Evolutionary conservation across 2,888 invertebrate genomes (phyloP).

Genomic region (Cantharis lateralis): DNA sequence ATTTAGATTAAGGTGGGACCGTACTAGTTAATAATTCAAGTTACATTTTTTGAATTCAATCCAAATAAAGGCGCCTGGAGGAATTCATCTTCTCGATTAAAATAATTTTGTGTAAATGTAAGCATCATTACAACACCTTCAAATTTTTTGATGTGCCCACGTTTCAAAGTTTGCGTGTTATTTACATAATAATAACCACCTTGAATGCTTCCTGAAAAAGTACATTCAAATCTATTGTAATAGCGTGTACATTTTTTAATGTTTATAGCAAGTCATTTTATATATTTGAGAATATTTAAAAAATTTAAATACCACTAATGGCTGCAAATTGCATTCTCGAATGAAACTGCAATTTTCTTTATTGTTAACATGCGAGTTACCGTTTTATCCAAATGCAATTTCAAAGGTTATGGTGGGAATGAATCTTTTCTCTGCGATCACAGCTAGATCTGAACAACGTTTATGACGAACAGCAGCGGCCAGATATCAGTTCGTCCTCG

Average conservation of each 20-base stretch:
- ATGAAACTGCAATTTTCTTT: not conserved
- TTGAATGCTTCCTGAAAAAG: not conserved
- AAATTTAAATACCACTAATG: not conserved
- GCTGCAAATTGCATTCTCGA: not conserved
- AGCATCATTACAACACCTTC: not conserved
- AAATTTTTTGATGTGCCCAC: not conserved
- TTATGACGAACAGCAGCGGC: no score
- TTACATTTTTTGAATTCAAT: no score
- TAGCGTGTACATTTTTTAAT: not conserved
- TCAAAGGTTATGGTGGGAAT: no score
- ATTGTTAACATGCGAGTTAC: no score
- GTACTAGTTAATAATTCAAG: no score
- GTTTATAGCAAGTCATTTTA: not conserved
- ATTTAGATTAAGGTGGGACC: not conserved
- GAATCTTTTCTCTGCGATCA: no score
- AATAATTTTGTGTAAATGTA: slow-evolving; percentile 2
- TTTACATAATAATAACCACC: slow-evolving; percentile 1
- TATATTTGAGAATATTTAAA: not conserved
- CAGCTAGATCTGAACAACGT: no score
- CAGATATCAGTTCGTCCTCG: no score
- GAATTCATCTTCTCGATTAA: not conserved
- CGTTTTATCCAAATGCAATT: no score
- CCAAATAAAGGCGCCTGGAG: not conserved
- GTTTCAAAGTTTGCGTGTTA: not conserved
- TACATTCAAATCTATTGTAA: not conserved